phyloP scores from a whole-genome alignment of 2,888 invertebrate species.

The Drosophila fungiperda region DNA sequence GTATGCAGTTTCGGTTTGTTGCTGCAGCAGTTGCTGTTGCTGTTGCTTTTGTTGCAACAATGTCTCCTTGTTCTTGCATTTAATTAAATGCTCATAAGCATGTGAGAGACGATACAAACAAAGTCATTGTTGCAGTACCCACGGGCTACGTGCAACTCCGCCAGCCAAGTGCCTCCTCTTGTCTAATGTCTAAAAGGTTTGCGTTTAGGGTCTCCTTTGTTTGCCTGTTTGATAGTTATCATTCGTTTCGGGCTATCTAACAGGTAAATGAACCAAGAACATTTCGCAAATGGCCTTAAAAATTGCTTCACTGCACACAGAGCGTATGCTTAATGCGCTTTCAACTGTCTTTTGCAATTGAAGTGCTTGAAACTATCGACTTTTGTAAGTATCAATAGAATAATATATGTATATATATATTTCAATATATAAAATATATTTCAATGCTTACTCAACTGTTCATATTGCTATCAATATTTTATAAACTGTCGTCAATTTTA shows the following conservation, averaged over 20 bases:
- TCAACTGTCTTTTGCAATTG: neutral
- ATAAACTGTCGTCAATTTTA: neutral
- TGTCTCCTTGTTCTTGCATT: constrained; percentile 77
- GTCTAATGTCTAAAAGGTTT: constrained; percentile 45
- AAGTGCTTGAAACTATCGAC: neutral
- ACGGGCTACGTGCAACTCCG: constrained; percentile 36
- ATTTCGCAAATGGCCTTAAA: neutral
- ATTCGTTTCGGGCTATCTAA: constrained; percentile 28
- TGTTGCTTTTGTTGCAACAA: constrained; percentile 44
- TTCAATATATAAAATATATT: neutral
- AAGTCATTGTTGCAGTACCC: constrained; percentile 69
- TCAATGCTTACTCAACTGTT: neutral
- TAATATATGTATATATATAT: neutral
- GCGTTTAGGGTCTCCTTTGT: constrained; percentile 52
- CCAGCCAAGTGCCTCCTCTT: constrained; percentile 6
- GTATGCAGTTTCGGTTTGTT: constrained; percentile 68
- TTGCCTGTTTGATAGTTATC: constrained; percentile 52
- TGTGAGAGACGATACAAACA: constrained; percentile 66
- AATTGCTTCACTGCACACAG: neutral
- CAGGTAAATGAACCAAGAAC: constrained; percentile 54
- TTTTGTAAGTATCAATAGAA: neutral
- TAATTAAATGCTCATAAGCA: constrained; percentile 82
- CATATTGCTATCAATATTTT: neutral
- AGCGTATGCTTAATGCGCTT: constrained; percentile 42
- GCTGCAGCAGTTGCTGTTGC: constrained; percentile 38